These are phyloP conservation scores for Papilio dardanus DNA, from an alignment of 1,140 invertebrate species.

Conservation along the genomic window DNA sequence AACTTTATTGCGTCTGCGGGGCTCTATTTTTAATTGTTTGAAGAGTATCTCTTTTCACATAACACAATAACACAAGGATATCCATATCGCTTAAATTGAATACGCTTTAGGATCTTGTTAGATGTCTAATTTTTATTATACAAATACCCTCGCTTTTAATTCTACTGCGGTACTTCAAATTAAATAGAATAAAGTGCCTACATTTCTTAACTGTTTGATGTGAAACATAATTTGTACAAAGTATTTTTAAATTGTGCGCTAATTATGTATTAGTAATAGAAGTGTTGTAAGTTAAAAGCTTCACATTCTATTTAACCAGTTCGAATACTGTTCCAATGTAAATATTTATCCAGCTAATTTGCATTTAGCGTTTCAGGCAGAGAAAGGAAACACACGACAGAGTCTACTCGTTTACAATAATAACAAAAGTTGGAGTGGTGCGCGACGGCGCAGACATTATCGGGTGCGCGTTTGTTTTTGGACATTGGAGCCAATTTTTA, in stretches of 20 bases:
- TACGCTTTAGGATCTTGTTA: slow-evolving; percentile 24
- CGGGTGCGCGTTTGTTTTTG: background rate
- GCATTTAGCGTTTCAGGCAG: slow-evolving; percentile 62
- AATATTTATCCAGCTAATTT: slow-evolving; percentile 80
- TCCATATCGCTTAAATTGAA: slow-evolving; percentile 30
- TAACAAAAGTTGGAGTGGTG: slow-evolving; percentile 63
- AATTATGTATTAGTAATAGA: slow-evolving; percentile 12
- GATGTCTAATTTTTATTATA: background rate
- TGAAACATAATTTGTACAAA: background rate
- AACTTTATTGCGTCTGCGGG: slow-evolving; percentile 65
- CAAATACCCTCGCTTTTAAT: background rate
- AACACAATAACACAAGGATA: slow-evolving; percentile 32
- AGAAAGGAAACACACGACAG: slow-evolving; percentile 73
- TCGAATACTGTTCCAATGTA: slow-evolving; percentile 62
- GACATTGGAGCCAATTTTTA: slow-evolving; percentile 9
- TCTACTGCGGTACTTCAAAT: background rate
- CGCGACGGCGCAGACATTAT: slow-evolving; percentile 39
- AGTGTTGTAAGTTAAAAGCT: slow-evolving; percentile 31
- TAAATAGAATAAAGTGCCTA: background rate
- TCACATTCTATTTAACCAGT: slow-evolving; percentile 61
- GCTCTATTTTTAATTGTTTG: slow-evolving; percentile 74
- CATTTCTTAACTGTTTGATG: background rate
- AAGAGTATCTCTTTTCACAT: slow-evolving; percentile 64
- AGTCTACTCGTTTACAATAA: slow-evolving; percentile 73
- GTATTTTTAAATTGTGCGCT: background rate